phyloP scores from a whole-genome alignment of 2,888 invertebrate species.

The Alviniconcha strummeri region DNA sequence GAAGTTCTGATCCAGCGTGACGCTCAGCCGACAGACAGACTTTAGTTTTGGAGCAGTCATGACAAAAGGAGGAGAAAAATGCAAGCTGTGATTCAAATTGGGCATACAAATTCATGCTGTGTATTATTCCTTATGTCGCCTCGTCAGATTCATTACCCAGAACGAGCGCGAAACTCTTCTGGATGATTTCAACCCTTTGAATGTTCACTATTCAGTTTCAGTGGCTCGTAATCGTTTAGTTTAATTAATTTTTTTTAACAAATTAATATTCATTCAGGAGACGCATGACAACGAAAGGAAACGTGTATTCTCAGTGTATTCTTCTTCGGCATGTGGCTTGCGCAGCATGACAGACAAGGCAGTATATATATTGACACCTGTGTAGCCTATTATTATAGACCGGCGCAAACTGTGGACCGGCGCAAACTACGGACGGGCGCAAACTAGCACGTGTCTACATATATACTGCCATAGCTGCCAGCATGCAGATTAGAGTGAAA shows the following conservation, averaged over 20 bases:
- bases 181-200: too few species aligned
- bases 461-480: background rate
- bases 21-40: too few species aligned
- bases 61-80: slow-evolving; percentile 9
- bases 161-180: too few species aligned
- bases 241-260: too few species aligned
- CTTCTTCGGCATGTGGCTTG: background rate
- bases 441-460: background rate
- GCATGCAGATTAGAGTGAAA: slow-evolving; percentile 18
- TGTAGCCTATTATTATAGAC: background rate
- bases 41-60: too few species aligned
- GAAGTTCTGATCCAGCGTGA: too few species aligned
- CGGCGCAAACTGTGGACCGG: background rate
- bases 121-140: background rate
- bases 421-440: background rate
- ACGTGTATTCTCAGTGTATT: background rate
- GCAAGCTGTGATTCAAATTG: slow-evolving; percentile 1
- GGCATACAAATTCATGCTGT: background rate
- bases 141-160: too few species aligned
- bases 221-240: too few species aligned
- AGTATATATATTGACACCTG: background rate
- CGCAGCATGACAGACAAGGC: background rate
- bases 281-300: background rate
- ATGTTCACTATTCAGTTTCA: too few species aligned
- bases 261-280: background rate